phyloP scores from a whole-genome alignment of 2,113 vertebrate genomes.

The Dunckerocampus dactyliophorus region DNA sequence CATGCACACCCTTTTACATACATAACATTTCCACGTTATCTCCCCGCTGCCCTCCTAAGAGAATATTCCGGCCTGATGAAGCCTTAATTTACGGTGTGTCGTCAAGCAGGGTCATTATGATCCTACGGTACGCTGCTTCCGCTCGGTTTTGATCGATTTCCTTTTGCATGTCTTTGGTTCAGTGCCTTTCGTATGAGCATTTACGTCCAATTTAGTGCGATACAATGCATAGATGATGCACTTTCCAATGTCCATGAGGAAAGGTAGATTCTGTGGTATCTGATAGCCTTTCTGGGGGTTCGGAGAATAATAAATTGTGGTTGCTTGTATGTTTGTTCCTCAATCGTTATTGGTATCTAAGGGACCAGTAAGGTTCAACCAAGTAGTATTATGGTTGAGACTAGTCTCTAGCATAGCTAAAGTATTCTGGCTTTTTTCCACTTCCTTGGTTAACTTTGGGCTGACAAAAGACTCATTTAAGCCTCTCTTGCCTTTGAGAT shows the following conservation, averaged over 20 bases:
- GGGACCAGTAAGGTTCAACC: not conserved
- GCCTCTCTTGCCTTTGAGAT: not conserved
- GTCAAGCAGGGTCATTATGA: conserved; percentile 26
- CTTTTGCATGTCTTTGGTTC: conserved; percentile 29
- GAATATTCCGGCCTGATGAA: conserved; percentile 12
- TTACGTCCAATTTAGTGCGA: not conserved
- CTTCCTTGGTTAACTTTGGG: not conserved
- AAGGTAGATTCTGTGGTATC: not conserved
- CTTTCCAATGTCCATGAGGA: conserved; percentile 3
- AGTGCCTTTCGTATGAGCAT: conserved; percentile 14
- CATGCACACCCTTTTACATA: not conserved
- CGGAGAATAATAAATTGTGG: conserved; percentile 1
- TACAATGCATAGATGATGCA: conserved; percentile 5
- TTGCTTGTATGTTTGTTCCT: not conserved
- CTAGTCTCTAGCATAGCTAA: no score
- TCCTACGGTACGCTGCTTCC: conserved; percentile 11
- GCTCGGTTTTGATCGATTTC: conserved; percentile 33
- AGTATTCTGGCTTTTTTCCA: not conserved
- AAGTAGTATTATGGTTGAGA: not conserved
- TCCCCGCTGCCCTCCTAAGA: not conserved
- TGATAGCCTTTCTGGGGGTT: conserved; percentile 8
- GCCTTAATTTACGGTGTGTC: conserved; percentile 21
- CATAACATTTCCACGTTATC: not conserved
- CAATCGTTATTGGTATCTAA: conserved; percentile 6
- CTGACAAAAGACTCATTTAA: not conserved